phyloP scores from a whole-genome alignment of 2,797 vertebrate genomes.

The Pipistrellus pygmaeus region DNA sequence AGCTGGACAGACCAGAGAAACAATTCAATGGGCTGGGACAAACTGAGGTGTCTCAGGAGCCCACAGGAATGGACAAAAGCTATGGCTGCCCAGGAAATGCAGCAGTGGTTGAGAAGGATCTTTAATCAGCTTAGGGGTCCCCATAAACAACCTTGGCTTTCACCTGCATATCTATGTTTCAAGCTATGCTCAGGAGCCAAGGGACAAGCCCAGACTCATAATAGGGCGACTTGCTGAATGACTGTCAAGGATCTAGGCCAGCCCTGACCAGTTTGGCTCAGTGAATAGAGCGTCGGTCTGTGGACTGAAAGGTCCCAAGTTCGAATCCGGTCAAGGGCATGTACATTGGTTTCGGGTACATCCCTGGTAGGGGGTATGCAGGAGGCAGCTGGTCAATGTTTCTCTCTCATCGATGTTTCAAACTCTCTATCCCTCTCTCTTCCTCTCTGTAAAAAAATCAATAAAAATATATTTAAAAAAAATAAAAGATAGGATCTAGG shows the following conservation, averaged over 20 bases:
- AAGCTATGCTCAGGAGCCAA: neutral
- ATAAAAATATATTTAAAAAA: no score
- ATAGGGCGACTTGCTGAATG: neutral
- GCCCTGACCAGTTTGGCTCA: no score
- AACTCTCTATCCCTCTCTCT: no score
- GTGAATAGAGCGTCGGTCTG: no score
- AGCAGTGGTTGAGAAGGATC: conserved; percentile 5
- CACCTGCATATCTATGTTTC: neutral
- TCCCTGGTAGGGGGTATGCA: no score
- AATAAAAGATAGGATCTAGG: no score
- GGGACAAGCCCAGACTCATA: neutral
- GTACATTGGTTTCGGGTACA: no score
- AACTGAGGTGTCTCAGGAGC: neutral
- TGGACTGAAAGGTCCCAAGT: no score
- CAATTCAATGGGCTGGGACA: neutral
- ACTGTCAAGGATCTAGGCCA: neutral
- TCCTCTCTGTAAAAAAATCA: no score
- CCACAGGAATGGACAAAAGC: neutral
- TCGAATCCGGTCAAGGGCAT: no score
- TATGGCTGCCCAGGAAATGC: neutral
- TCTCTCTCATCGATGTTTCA: no score
- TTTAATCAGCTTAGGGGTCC: neutral
- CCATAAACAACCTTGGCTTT: neutral
- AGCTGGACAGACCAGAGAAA: neutral
- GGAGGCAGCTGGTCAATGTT: no score